These are phyloP conservation scores for Heliopora coerulea DNA, from an alignment of 92 coral and sea anemone species.

Conservation along the genomic window DNA sequence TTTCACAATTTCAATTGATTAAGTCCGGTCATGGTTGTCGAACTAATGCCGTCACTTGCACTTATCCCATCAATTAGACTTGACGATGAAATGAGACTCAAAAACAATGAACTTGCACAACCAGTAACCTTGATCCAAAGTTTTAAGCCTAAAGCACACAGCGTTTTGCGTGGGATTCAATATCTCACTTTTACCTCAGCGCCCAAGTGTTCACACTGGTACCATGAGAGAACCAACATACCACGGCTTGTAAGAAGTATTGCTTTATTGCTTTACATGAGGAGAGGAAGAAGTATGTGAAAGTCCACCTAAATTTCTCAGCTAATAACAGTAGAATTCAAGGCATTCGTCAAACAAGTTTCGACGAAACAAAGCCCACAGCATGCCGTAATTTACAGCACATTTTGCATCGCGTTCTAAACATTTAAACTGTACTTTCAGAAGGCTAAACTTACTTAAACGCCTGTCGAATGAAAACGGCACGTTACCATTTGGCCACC, in stretches of 20 bases:
- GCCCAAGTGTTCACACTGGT: no score
- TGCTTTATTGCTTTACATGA: neutral
- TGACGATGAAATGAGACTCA: constrained; percentile 42
- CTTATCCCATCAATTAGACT: constrained; percentile 33
- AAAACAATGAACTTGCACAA: neutral
- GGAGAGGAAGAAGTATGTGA: no score
- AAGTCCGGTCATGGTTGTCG: constrained; percentile 12
- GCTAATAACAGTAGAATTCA: no score
- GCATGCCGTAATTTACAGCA: no score
- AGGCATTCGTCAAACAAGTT: no score
- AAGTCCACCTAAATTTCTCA: no score
- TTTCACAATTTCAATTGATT: neutral
- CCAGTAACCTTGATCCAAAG: neutral
- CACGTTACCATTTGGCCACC: constrained; percentile 91
- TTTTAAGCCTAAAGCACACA: neutral
- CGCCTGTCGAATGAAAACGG: constrained; percentile 76
- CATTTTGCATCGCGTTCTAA: neutral
- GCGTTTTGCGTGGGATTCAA: neutral
- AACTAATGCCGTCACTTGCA: constrained; percentile 16
- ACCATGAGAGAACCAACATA: no score
- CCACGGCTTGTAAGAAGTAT: no score
- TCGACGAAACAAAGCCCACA: no score
- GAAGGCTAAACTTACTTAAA: constrained; percentile 62
- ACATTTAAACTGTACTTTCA: constrained; percentile 1
- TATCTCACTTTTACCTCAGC: no score